Conservation (phyloP, 2,888 invertebrate genomes). For the Iphiclides podalirius region DNA sequence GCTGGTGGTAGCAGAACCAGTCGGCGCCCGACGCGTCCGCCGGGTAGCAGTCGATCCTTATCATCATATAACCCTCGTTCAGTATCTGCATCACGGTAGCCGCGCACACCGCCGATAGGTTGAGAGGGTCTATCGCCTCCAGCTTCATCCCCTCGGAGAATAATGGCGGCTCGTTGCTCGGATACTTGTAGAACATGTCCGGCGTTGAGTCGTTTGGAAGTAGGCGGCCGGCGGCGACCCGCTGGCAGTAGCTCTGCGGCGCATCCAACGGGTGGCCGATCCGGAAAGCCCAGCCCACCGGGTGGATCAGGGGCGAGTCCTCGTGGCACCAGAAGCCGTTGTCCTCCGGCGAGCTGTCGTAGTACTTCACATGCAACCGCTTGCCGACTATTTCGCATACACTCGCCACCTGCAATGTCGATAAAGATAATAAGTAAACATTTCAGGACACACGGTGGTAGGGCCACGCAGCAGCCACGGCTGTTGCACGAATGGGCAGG, state of each 20-base stretch:
- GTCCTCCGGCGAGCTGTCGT: conserved; percentile 88
- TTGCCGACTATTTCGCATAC: conserved; percentile 95
- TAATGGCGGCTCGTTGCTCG: conserved; percentile 71
- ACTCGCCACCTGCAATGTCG: conserved; percentile 84
- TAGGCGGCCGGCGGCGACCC: conserved; percentile 85
- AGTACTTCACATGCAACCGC: conserved; percentile 93
- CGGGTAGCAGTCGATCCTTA: conserved; percentile 95
- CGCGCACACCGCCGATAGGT: conserved; percentile 95
- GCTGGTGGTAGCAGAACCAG: conserved; percentile 98
- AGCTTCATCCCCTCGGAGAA: conserved; percentile 95
- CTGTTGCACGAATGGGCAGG: too few relatives aligned
- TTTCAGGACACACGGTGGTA: conserved; percentile 33
- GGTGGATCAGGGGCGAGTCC: conserved; percentile 95
- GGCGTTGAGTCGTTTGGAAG: conserved; percentile 90
- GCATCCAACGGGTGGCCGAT: conserved; percentile 95
- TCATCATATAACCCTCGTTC: conserved; percentile 96
- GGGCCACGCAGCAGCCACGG: too few relatives aligned
- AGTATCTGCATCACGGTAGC: conserved; percentile 97
- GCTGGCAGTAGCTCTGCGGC: conserved; percentile 87
- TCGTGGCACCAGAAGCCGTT: conserved; percentile 98
- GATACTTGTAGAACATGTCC: conserved; percentile 86
- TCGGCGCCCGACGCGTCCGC: conserved; percentile 92
- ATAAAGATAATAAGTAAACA: background rate
- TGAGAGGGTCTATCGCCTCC: conserved; percentile 98
- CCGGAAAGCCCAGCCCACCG: conserved; percentile 96